These are phyloP conservation scores for Tachina fera DNA, from an alignment of 2,888 invertebrate genomes.

Conservation along the genomic window DNA sequence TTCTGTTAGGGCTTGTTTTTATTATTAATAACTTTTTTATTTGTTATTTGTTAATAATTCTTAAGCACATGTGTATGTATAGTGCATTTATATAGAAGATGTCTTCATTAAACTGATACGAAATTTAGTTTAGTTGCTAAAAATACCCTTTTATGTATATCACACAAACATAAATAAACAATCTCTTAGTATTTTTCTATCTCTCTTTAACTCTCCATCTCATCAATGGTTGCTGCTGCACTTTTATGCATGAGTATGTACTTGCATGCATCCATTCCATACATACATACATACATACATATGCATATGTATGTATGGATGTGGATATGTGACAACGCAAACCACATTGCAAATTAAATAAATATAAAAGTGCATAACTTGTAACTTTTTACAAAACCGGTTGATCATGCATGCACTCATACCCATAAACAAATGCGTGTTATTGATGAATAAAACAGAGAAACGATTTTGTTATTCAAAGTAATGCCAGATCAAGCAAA, in stretches of 20 bases:
- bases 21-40: constrained; percentile 3
- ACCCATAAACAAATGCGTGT: background rate
- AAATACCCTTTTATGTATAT: constrained; percentile 15
- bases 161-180: constrained; percentile 5
- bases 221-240: background rate
- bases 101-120: constrained; percentile 28
- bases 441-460: background rate
- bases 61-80: background rate
- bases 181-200: background rate
- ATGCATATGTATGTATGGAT: background rate
- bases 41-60: constrained; percentile 14
- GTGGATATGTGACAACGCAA: background rate
- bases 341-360: constrained; percentile 5
- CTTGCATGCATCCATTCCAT: background rate
- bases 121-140: constrained; percentile 16
- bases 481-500: background rate
- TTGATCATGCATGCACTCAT: background rate
- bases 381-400: background rate
- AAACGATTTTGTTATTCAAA: background rate
- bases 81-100: constrained; percentile 8
- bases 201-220: constrained; percentile 4
- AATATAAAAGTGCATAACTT: constrained; percentile 2
- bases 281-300: too few relatives aligned
- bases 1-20: background rate
- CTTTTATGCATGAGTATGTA: background rate